Base-by-base conservation (phyloP, 1,140 invertebrate genomes). In the Lepidurus couesii region DNA sequence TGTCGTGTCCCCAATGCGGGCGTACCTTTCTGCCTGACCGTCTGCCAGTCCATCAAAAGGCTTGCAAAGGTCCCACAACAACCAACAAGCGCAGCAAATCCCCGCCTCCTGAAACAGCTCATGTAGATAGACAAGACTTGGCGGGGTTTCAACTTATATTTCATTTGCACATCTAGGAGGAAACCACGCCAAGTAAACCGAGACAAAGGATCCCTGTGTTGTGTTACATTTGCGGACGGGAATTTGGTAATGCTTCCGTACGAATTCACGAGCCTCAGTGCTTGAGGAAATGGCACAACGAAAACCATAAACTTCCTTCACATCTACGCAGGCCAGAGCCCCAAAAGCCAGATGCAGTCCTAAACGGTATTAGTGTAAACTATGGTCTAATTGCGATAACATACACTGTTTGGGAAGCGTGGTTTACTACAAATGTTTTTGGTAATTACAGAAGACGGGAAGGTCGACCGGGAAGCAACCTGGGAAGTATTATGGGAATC, bases 251-350 rank as follows among this genome's bases (percentile, higher is more conserved):
- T 0, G 88, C 87, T 80, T 91, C 90, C 47, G 89, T 94, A 77
- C 84, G 84, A 21, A 92, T 93, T 78, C 92, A 94, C 84, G 91
- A 93, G 82, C 91, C 91, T 1, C 90, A 93, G 81, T 94, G 92
- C 82, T 82, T 93, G 43, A 89, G 90, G 82, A 93, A 92, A 83
- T 93, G 92, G 91, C 86, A 89, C 43, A 82, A 85, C 73, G 90
- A 92, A 82, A 92, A 93, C 82, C 85, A 88, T 8, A 89, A 89
- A 82, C 83, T 92, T 74, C 90, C 91, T 8, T 84, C 86, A 53
- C 83, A 86, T 78, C 87, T 89, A 77, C 85, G 89, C 65, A 83
- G 89, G 80, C 86, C 88, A 0, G 86, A 88, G 75, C 91, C 91
- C 0, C 81, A 86, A 75, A 91, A 90, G 83, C 91, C 91, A 4